Percentiles rank a stretch among this genome's conserved stretches.
phyloP scores from a whole-genome alignment of 2,888 invertebrate genomes.

The Calliopum simillimum region DNA sequence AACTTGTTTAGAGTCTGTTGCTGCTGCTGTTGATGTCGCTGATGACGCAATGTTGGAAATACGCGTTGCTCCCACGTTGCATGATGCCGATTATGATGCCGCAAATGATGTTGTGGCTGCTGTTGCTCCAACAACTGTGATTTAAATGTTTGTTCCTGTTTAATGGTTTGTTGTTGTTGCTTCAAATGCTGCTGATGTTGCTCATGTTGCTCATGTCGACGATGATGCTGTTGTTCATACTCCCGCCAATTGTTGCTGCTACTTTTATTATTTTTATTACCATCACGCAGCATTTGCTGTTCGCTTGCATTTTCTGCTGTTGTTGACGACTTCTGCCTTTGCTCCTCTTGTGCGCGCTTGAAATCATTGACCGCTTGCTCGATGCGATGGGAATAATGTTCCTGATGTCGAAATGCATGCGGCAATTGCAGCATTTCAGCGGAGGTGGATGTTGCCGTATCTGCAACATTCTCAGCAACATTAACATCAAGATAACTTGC shows the following conservation, averaged over 20 bases:
- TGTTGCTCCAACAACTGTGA: slow-evolving; percentile 38
- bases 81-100: slow-evolving; percentile 63
- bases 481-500: slow-evolving; percentile 22
- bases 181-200: slow-evolving; percentile 53
- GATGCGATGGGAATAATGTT: slow-evolving; percentile 54
- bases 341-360: slow-evolving; percentile 42
- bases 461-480: slow-evolving; percentile 7
- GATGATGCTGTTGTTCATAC: slow-evolving; percentile 41
- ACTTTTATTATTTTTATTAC: too few species aligned
- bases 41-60: slow-evolving; percentile 56
- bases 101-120: slow-evolving; percentile 58
- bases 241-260: slow-evolving; percentile 41
- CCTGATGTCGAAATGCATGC: slow-evolving; percentile 56
- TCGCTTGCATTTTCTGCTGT: slow-evolving; percentile 37
- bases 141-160: slow-evolving; percentile 42
- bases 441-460: slow-evolving; percentile 4
- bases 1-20: too few species aligned
- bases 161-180: slow-evolving; percentile 40
- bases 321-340: slow-evolving; percentile 39
- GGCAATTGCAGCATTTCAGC: slow-evolving; percentile 47
- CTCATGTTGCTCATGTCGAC: slow-evolving; percentile 47
- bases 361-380: slow-evolving; percentile 50
- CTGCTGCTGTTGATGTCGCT: slow-evolving; percentile 47
- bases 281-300: slow-evolving; percentile 20
- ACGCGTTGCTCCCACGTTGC: slow-evolving; percentile 59